phyloP scores from a whole-genome alignment of 2,113 vertebrate genomes.

The Eurypyga helias region DNA sequence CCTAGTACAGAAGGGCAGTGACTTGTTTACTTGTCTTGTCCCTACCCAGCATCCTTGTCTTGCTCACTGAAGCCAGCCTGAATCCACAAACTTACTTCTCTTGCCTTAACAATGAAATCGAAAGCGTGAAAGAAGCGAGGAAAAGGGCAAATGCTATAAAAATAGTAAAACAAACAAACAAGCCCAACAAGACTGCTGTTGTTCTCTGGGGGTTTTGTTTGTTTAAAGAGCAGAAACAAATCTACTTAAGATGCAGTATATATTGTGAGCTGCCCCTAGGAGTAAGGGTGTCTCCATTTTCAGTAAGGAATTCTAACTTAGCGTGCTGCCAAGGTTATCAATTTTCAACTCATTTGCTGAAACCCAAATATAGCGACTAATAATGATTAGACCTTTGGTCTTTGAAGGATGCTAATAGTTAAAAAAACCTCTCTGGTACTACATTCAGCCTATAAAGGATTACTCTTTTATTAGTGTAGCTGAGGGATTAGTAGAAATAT shows the following conservation, averaged over 20 bases:
- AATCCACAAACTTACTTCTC: not conserved
- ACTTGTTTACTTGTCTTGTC: not conserved
- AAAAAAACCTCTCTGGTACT: constrained; percentile 53
- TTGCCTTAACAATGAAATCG: not conserved
- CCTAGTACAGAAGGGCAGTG: not conserved
- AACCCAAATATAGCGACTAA: constrained; percentile 32
- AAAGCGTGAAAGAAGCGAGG: not conserved
- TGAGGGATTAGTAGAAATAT: constrained; percentile 72
- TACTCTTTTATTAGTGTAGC: constrained; percentile 70
- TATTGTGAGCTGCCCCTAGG: not conserved
- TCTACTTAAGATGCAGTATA: not conserved
- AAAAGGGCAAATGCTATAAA: not conserved
- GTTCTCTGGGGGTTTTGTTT: not conserved
- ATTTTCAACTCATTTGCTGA: constrained; percentile 19
- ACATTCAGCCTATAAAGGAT: constrained; percentile 46
- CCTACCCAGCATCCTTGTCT: not conserved
- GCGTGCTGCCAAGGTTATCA: not conserved
- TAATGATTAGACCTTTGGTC: constrained; percentile 13
- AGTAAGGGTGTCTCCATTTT: constrained; percentile 9
- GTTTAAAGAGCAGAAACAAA: not conserved
- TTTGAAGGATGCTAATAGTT: constrained; percentile 27
- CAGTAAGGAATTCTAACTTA: not conserved
- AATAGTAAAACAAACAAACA: not conserved
- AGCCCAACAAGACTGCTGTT: not conserved
- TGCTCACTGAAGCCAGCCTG: not conserved